phyloP scores from a whole-genome alignment of 2,113 vertebrate species.

The Synchiropus splendidus region DNA sequence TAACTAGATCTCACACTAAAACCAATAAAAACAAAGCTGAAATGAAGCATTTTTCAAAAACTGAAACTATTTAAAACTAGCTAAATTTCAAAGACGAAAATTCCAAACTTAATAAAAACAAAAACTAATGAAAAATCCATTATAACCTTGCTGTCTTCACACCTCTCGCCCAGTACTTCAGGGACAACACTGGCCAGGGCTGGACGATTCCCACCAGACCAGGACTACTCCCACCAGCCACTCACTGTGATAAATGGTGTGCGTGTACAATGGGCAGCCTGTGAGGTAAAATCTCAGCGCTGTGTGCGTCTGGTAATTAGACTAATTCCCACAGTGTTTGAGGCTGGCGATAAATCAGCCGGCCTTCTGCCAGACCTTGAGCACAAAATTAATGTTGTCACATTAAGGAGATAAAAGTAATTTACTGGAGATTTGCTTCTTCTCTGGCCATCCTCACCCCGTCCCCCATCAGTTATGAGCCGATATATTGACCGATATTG shows the following conservation, averaged over 20 bases:
- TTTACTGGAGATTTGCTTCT: conserved; percentile 64
- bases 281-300: conserved; percentile 51
- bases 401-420: conserved; percentile 76
- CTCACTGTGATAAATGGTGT: conserved; percentile 34
- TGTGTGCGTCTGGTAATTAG: conserved; percentile 48
- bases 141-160: no score
- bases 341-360: conserved; percentile 60
- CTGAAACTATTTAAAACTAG: no score
- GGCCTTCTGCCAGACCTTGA: conserved; percentile 69
- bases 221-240: conserved; percentile 31
- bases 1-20: no score
- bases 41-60: no score
- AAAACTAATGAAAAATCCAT: no score
- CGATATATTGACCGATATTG: no score
- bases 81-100: no score
- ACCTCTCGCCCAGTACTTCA: no score
- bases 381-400: conserved; percentile 77
- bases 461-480: conserved; percentile 71
- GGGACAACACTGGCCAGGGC: no score
- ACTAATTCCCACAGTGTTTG: conserved; percentile 58
- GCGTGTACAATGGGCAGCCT: conserved; percentile 59
- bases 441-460: conserved; percentile 21
- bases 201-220: neutral
- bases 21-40: no score
- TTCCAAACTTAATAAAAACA: no score